Percentiles rank a stretch among this genome's conserved stretches.
phyloP scores from a whole-genome alignment of 2,888 invertebrate species.

The Julus scanicus region DNA sequence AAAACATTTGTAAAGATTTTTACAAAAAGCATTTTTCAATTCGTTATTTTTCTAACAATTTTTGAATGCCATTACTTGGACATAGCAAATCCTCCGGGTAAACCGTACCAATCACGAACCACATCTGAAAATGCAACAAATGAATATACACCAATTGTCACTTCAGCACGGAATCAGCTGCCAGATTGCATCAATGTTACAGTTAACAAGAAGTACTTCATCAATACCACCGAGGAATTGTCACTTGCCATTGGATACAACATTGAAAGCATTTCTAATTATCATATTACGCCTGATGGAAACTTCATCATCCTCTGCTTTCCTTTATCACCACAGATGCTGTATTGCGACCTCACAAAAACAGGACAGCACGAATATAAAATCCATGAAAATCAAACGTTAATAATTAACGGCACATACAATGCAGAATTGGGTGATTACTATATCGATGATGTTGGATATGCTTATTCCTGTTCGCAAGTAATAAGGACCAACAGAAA shows the following conservation, averaged over 20 bases:
- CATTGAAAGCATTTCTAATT: not conserved
- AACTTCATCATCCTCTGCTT: not conserved
- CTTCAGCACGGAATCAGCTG: not conserved
- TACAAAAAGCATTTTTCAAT: not conserved
- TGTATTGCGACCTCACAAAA: conserved; percentile 18
- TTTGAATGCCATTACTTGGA: not conserved
- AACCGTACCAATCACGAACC: not conserved
- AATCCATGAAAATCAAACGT: not conserved
- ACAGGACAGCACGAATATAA: not conserved
- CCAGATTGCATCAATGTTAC: conserved; percentile 30
- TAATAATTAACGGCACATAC: not conserved
- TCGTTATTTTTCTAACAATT: not conserved
- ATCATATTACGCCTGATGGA: not conserved
- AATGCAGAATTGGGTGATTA: conserved; percentile 36
- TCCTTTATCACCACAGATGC: conserved; percentile 37
- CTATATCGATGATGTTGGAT: conserved; percentile 9
- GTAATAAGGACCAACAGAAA: not conserved
- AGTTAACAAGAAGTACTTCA: not conserved
- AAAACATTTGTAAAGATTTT: not conserved
- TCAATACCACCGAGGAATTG: not conserved
- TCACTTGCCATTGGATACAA: not conserved
- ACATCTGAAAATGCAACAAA: not conserved
- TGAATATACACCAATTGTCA: not conserved
- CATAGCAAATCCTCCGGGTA: not conserved
- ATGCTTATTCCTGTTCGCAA: conserved; percentile 37